Percentiles rank a stretch among this genome's conserved stretches.
These are phyloP conservation scores for Sycobia sp. DNA, from an alignment of 1,140 invertebrate species.

Conservation along the genomic window DNA sequence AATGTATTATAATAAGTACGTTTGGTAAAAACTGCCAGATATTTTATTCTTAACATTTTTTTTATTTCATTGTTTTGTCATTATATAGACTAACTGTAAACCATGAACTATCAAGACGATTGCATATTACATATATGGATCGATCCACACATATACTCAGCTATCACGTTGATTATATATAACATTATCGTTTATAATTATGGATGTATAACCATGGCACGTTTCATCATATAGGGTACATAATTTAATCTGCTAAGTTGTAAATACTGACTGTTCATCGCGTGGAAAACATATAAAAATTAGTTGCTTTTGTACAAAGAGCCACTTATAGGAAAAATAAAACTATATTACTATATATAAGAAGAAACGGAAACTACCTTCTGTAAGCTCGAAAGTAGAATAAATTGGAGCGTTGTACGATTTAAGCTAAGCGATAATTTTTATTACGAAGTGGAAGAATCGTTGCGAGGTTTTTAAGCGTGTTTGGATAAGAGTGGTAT, in stretches of 20 bases:
- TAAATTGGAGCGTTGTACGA: conserved; percentile 10
- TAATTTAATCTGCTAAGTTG: conserved; percentile 34
- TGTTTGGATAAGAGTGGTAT: not conserved
- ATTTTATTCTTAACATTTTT: conserved; percentile 7
- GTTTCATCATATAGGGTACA: conserved; percentile 27
- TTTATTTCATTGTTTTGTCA: conserved; percentile 6
- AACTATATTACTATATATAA: conserved; percentile 8
- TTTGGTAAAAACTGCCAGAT: conserved; percentile 22
- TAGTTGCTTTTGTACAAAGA: conserved; percentile 36
- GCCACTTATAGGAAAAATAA: conserved; percentile 15
- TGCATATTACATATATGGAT: conserved; percentile 5
- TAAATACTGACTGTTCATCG: conserved; percentile 33
- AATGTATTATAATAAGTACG: not conserved
- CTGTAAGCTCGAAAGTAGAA: conserved; percentile 12
- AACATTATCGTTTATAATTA: conserved; percentile 28
- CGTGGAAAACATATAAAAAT: conserved; percentile 31
- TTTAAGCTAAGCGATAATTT: conserved; percentile 13
- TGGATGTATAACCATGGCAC: conserved; percentile 30
- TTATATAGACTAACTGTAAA: conserved; percentile 7
- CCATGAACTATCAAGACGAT: conserved; percentile 7
- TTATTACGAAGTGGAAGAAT: conserved; percentile 8
- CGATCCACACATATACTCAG: conserved; percentile 1
- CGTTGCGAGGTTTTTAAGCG: conserved; percentile 6
- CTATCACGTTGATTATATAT: not conserved
- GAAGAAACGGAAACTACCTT: not conserved